These are phyloP conservation scores for Drosophila niveifrons DNA, from an alignment of 2,888 invertebrate genomes.

Conservation along the genomic window DNA sequence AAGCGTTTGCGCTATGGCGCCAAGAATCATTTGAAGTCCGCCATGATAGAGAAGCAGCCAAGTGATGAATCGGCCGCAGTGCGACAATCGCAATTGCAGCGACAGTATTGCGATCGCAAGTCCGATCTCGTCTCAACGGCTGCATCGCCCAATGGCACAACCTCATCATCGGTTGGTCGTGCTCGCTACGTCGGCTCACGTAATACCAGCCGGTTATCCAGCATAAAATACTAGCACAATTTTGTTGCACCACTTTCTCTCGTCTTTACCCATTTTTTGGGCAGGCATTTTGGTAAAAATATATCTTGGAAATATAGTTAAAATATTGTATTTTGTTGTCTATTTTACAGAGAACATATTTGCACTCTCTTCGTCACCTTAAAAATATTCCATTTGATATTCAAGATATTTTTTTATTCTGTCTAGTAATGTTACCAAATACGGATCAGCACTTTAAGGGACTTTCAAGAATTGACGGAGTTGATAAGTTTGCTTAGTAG, in stretches of 20 bases:
- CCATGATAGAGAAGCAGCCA: background rate
- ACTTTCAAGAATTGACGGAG: too few relatives aligned
- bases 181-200: background rate
- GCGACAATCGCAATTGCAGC: slow-evolving; percentile 28
- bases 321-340: too few relatives aligned
- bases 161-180: background rate
- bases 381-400: too few relatives aligned
- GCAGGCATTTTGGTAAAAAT: too few relatives aligned
- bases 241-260: slow-evolving; percentile 11
- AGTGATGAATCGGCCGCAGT: background rate
- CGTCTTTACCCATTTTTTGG: too few relatives aligned
- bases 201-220: slow-evolving; percentile 13
- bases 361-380: too few relatives aligned
- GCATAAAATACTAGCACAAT: background rate
- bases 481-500: too few relatives aligned
- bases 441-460: too few relatives aligned
- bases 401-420: too few relatives aligned
- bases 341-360: too few relatives aligned
- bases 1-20: background rate
- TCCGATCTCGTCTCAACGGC: background rate
- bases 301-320: too few relatives aligned
- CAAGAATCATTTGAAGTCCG: background rate
- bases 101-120: slow-evolving; percentile 33
- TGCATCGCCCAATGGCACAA: background rate
- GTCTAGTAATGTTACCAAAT: too few relatives aligned